A percentile compares a stretch with the other conserved stretches of the same genome.
Conservation (phyloP, 2,888 invertebrate species). For the Drosophila ustulata region DNA sequence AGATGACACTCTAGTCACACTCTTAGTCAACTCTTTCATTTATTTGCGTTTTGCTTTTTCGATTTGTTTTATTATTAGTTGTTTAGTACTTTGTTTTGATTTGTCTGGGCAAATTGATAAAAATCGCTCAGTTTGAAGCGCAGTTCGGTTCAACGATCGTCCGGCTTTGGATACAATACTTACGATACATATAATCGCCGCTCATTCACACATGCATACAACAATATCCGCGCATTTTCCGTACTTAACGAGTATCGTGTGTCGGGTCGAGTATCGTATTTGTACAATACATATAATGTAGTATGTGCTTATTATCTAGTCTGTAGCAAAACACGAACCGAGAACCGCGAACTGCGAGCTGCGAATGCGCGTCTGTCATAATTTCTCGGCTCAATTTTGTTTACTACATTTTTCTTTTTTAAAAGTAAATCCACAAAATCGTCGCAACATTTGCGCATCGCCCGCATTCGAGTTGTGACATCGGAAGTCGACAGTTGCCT, state of each 20-base stretch:
- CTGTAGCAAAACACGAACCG: slow-evolving; percentile 38
- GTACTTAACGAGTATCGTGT: slow-evolving; percentile 7
- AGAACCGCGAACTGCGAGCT: slow-evolving; percentile 22
- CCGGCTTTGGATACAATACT: slow-evolving; percentile 18
- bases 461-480: slow-evolving; percentile 55
- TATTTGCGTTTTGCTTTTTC: neutral
- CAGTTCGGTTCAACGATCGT: slow-evolving; percentile 55
- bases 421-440: slow-evolving; percentile 51
- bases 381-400: slow-evolving; percentile 54
- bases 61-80: slow-evolving; percentile 16
- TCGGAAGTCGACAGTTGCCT: slow-evolving; percentile 39
- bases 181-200: slow-evolving; percentile 15
- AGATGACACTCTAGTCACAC: slow-evolving; percentile 2
- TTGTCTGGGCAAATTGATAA: slow-evolving; percentile 41
- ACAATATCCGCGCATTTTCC: slow-evolving; percentile 16
- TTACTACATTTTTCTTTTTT: slow-evolving; percentile 29
- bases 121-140: slow-evolving; percentile 43
- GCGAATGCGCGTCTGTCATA: slow-evolving; percentile 62
- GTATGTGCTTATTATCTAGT: slow-evolving; percentile 54
- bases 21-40: slow-evolving; percentile 11
- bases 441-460: slow-evolving; percentile 42
- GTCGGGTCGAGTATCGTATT: slow-evolving; percentile 9
- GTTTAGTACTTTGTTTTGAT: slow-evolving; percentile 33
- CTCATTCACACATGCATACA: neutral
- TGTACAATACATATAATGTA: slow-evolving; percentile 17